A percentile compares a stretch with the other conserved stretches of the same genome.
Evolutionary conservation across 2,797 vertebrate genomes (phyloP).

Genomic region (Macropodus opercularis): DNA sequence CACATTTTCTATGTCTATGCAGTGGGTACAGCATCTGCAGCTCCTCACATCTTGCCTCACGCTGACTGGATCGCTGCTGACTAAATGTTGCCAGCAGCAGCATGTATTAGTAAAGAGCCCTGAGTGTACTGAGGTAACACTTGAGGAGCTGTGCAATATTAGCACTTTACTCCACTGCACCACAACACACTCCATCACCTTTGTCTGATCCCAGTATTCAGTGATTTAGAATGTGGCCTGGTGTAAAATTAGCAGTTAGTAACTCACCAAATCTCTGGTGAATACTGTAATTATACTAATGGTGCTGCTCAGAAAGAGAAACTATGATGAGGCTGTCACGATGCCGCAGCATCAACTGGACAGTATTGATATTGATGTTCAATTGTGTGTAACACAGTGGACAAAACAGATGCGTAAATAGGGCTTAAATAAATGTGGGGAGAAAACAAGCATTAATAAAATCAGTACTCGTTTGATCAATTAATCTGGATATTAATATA

Average conservation of each 20-base stretch:
- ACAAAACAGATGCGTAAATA: not conserved
- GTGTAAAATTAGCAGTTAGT: constrained; percentile 9
- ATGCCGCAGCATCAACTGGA: not conserved
- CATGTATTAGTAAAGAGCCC: constrained; percentile 61
- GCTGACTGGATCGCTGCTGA: constrained; percentile 40
- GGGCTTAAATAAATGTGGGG: not conserved
- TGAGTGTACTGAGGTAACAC: constrained; percentile 24
- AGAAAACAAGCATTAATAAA: not conserved
- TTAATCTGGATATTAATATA: not conserved
- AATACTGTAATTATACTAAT: constrained; percentile 18
- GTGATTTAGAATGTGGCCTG: not conserved
- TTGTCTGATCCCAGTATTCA: constrained; percentile 1
- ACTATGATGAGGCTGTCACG: not conserved
- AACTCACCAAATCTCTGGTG: constrained; percentile 18
- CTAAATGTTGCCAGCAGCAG: constrained; percentile 56
- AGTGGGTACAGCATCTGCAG: constrained; percentile 19
- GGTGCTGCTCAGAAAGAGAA: not conserved
- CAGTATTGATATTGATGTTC: not conserved
- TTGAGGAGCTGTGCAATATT: constrained; percentile 14
- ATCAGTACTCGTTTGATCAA: no score
- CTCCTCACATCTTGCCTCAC: constrained; percentile 49
- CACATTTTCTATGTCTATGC: constrained; percentile 27
- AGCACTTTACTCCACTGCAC: constrained; percentile 21
- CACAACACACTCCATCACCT: constrained; percentile 6
- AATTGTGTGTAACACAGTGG: not conserved